These are phyloP conservation scores for Petroica traversi DNA, from an alignment of 2,113 vertebrate genomes.

Conservation along the genomic window DNA sequence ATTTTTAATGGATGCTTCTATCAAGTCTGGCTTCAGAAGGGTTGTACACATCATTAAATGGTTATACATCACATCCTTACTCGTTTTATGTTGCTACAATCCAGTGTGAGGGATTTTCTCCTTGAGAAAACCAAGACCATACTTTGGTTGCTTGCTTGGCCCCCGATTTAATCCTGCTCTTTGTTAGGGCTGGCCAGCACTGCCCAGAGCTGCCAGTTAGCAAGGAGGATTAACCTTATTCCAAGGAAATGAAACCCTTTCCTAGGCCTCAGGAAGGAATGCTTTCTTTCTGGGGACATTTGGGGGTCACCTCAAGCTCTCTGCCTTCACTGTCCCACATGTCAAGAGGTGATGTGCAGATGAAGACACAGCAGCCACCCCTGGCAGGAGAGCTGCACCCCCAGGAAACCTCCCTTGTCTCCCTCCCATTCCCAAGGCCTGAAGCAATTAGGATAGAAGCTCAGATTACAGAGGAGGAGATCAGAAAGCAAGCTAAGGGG, in stretches of 20 bases:
- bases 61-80: not conserved
- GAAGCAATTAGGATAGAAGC: not conserved
- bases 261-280: not conserved
- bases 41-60: not conserved
- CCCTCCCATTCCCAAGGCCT: not conserved
- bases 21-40: not conserved
- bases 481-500: slow-evolving; percentile 5
- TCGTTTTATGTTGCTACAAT: not conserved
- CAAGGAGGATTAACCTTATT: not conserved
- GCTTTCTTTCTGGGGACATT: not conserved
- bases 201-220: not conserved
- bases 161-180: not conserved
- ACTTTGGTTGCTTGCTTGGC: not conserved
- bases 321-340: not conserved
- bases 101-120: not conserved
- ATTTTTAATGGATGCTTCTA: not conserved
- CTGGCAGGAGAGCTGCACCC: not conserved
- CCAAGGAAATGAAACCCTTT: not conserved
- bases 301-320: not conserved
- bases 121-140: not conserved
- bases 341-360: not conserved
- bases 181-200: not conserved
- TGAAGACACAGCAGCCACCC: not conserved
- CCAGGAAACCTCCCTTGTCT: not conserved
- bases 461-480: slow-evolving; percentile 11